Evolutionary conservation across 2,888 invertebrate species (phyloP).

Genomic region (Pseudeuparius sepicola): DNA sequence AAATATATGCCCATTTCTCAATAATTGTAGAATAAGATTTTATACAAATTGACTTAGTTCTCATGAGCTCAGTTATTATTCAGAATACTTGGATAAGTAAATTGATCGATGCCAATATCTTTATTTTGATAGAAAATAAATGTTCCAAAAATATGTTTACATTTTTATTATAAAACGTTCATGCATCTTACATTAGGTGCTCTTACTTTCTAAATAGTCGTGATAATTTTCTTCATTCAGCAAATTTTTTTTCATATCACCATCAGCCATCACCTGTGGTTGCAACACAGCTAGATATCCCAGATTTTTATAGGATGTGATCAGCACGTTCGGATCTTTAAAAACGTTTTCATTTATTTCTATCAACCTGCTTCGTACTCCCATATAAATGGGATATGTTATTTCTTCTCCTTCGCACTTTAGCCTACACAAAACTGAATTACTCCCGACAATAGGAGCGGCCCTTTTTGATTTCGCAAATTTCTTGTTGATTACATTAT

Average conservation of each 20-base stretch:
- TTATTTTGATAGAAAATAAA: too few species aligned
- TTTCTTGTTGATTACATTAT: slow-evolving; percentile 20
- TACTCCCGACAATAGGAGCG: slow-evolving; percentile 19
- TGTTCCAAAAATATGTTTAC: too few species aligned
- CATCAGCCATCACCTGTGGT: slow-evolving; percentile 19
- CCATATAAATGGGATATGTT: slow-evolving; percentile 23
- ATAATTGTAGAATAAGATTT: too few species aligned
- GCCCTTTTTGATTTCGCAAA: slow-evolving; percentile 24
- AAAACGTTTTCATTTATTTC: slow-evolving; percentile 25
- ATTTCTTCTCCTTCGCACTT: slow-evolving; percentile 23
- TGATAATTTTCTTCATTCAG: slow-evolving; percentile 23
- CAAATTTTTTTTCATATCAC: slow-evolving; percentile 19
- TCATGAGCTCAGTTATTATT: too few species aligned
- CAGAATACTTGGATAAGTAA: too few species aligned
- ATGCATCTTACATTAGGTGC: too few species aligned
- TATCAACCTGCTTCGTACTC: slow-evolving; percentile 22
- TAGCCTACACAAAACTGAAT: slow-evolving; percentile 25
- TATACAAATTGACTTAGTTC: too few species aligned
- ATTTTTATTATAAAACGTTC: too few species aligned
- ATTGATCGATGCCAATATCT: too few species aligned
- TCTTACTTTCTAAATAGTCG: slow-evolving; percentile 16
- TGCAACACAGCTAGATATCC: slow-evolving; percentile 25
- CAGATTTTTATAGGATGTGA: slow-evolving; percentile 22
- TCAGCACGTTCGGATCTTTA: slow-evolving; percentile 23
- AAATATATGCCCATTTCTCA: too few species aligned